Conservation (phyloP, 2,797 vertebrate species). For the Pogonophryne albipinna region DNA sequence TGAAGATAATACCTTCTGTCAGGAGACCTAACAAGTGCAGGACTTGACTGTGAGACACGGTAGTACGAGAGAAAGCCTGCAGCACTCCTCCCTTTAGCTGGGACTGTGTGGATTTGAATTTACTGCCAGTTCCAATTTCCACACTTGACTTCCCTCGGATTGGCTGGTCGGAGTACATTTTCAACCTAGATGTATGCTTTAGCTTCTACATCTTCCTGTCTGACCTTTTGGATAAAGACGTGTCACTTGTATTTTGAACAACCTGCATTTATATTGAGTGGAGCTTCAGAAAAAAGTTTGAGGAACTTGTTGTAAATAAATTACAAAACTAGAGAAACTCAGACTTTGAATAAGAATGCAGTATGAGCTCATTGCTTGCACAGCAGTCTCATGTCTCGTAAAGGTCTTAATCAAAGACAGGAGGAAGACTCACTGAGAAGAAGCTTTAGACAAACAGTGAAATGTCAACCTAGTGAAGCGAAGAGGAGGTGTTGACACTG, state of each 20-base stretch:
- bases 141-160: conserved; percentile 70
- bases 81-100: conserved; percentile 64
- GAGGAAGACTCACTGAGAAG: conserved; percentile 31
- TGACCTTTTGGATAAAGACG: conserved; percentile 35
- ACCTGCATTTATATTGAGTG: background rate
- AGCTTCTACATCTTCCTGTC: conserved; percentile 21
- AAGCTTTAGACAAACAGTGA: conserved; percentile 46
- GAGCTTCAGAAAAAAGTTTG: background rate
- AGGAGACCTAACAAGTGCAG: conserved; percentile 67
- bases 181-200: conserved; percentile 46
- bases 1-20: conserved; percentile 77
- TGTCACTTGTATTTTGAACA: conserved; percentile 37
- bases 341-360: background rate
- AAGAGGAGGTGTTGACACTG: conserved; percentile 49
- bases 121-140: conserved; percentile 73
- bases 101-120: conserved; percentile 73
- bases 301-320: conserved; percentile 3
- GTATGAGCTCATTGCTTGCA: conserved; percentile 19
- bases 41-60: conserved; percentile 63
- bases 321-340: conserved; percentile 11
- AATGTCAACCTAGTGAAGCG: conserved; percentile 40
- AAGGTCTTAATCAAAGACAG: conserved; percentile 40
- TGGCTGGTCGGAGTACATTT: conserved; percentile 53
- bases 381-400: conserved; percentile 7
- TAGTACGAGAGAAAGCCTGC: conserved; percentile 61